These are phyloP conservation scores for Phocoena phocoena DNA, from an alignment of 2,113 vertebrate genomes.

Conservation along the genomic window DNA sequence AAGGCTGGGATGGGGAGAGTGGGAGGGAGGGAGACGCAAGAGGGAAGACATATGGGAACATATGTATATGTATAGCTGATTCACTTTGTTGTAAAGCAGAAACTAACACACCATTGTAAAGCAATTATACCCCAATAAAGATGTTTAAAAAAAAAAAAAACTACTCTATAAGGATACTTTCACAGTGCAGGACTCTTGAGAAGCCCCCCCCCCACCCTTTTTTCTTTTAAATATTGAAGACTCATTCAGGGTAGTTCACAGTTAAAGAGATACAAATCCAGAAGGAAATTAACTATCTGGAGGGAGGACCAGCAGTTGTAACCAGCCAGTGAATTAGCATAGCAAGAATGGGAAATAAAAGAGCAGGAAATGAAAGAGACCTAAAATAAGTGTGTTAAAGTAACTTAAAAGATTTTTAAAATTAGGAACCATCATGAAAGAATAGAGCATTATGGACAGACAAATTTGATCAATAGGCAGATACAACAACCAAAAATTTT, in stretches of 20 bases:
- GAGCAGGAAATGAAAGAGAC: not conserved
- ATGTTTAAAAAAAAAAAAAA: no score
- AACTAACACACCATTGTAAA: no score
- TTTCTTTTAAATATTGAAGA: not conserved
- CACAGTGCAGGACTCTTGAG: not conserved
- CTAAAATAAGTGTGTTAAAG: not conserved
- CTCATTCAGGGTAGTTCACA: not conserved
- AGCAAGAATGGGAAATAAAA: not conserved
- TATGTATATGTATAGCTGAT: no score
- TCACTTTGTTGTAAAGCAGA: no score
- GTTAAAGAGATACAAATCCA: not conserved
- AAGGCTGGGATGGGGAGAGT: no score
- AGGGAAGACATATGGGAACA: no score
- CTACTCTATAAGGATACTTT: not conserved
- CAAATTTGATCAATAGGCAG: not conserved
- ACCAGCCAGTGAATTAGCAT: not conserved
- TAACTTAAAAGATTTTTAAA: not conserved
- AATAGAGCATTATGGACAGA: not conserved
- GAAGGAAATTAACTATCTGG: not conserved
- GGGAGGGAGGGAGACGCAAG: no score
- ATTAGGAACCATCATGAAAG: not conserved
- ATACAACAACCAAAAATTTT: not conserved
- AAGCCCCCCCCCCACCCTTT: not conserved
- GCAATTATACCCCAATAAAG: no score
- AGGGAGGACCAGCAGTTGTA: not conserved